phyloP scores from a whole-genome alignment of 2,888 invertebrate species.

The Exephanes ischioxanthus region DNA sequence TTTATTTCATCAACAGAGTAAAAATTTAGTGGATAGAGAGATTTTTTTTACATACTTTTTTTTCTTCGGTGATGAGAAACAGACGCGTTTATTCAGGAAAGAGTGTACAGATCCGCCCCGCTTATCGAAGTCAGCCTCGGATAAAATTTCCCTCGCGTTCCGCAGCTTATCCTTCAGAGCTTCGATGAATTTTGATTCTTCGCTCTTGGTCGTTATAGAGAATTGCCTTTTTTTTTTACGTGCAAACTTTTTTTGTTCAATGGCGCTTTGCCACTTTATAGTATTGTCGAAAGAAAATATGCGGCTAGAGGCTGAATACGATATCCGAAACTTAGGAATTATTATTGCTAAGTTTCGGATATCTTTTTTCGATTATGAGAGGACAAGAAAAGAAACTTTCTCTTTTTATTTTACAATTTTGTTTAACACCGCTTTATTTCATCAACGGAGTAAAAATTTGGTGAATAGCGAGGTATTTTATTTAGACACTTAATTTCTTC shows the following conservation, averaged over 20 bases:
- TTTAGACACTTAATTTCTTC: not conserved
- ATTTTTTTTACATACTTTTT: not conserved
- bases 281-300: not conserved
- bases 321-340: too few relatives aligned
- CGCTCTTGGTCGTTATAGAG: constrained; percentile 89
- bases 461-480: not conserved
- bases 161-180: constrained; percentile 90
- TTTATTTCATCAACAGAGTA: not conserved
- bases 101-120: constrained; percentile 86
- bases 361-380: not conserved
- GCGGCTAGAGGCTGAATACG: not conserved
- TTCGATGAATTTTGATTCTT: constrained; percentile 89
- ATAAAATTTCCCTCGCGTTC: constrained; percentile 65
- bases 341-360: not conserved
- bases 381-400: not conserved
- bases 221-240: not conserved
- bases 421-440: not conserved
- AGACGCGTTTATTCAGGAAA: constrained; percentile 52
- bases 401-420: not conserved
- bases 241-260: not conserved
- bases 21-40: not conserved
- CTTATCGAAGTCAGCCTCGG: constrained; percentile 85
- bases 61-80: not conserved
- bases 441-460: not conserved
- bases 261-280: not conserved